Base-by-base conservation (phyloP, 2,113 vertebrate genomes). In the Crotalus helleri region DNA sequence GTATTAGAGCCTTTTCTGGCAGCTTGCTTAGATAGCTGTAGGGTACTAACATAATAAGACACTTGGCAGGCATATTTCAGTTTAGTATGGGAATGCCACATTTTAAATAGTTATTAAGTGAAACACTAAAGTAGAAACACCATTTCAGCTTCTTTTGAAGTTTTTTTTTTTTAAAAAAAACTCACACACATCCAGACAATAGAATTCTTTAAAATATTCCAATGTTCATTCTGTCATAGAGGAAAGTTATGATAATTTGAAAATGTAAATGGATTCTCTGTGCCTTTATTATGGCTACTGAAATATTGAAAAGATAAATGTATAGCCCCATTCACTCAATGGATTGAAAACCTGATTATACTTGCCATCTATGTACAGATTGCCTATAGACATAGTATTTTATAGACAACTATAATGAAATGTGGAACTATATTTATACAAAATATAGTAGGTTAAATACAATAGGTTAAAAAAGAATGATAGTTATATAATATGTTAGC, bases 1-100 rank as follows among this genome's bases (percentile, higher is more conserved):
- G 95, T 93, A 96, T 98, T 97, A 97, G 96, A 97, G 95, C 93
- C 87, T 94, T 95, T 92, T 69, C 94, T 95, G 96, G 96, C 94
- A 96, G 94, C 96, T 96, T 44, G 94, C 94, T 96, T 94, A 96
- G 93, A 95, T 95, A 93, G 94, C 95, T 88, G 87, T 91, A 19
- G 95, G 86, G 33, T 92, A 89, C 94, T 94, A 93, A 96, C 44
- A 92, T 95, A 94, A 91, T 91, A 95, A 91, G 95, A 93, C 95
- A 81, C 92, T 94, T 93, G 94, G 95, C 61, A 93, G 95, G 90
- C 85, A 2, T 39, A 24, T 87, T 3, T 9, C 58, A 81, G 93
- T 91, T 96, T 94, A 96, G 93, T 96, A 94, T 46, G 95, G 96
- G 97, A 97, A 98, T 95, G 96, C 3, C 0, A 85, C 12, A 61